Evolutionary conservation across 2,113 vertebrate genomes (phyloP).

Genomic region (Cyphomyrus plagiostoma): DNA sequence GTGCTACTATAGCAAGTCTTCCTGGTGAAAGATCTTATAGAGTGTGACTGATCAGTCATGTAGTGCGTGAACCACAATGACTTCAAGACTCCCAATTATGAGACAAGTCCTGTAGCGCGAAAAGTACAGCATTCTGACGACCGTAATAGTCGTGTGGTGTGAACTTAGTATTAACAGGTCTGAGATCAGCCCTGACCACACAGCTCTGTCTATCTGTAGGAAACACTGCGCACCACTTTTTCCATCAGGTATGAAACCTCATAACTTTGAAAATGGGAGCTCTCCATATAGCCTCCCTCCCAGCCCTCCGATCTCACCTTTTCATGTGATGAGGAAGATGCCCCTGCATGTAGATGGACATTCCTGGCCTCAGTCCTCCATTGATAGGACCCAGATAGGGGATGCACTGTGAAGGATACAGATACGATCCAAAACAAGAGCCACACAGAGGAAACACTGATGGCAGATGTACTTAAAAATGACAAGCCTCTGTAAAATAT

Average conservation of each 20-base stretch:
- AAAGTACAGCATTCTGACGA: not conserved
- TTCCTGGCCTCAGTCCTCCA: slow-evolving; percentile 62
- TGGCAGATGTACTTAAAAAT: not conserved
- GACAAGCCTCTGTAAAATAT: not conserved
- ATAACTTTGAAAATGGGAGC: not conserved
- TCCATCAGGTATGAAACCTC: not conserved
- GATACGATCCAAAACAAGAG: not conserved
- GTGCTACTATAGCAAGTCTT: not conserved
- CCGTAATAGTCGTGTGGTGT: not conserved
- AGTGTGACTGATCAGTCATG: not conserved
- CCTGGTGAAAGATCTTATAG: not conserved
- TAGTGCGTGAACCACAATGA: not conserved
- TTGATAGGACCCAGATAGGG: slow-evolving; percentile 62
- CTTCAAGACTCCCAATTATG: not conserved
- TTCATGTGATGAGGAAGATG: slow-evolving; percentile 50
- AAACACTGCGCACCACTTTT: not conserved
- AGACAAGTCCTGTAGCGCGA: not conserved
- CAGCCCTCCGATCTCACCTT: slow-evolving; percentile 47
- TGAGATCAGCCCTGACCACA: not conserved
- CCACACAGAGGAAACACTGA: not conserved
- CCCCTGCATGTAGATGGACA: slow-evolving; percentile 73
- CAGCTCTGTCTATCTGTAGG: not conserved
- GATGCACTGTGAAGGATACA: slow-evolving; percentile 51
- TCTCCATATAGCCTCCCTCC: not conserved
- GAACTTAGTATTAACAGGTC: not conserved